Conservation (phyloP, 2,113 vertebrate genomes). For the Dromaius novaehollandiae region DNA sequence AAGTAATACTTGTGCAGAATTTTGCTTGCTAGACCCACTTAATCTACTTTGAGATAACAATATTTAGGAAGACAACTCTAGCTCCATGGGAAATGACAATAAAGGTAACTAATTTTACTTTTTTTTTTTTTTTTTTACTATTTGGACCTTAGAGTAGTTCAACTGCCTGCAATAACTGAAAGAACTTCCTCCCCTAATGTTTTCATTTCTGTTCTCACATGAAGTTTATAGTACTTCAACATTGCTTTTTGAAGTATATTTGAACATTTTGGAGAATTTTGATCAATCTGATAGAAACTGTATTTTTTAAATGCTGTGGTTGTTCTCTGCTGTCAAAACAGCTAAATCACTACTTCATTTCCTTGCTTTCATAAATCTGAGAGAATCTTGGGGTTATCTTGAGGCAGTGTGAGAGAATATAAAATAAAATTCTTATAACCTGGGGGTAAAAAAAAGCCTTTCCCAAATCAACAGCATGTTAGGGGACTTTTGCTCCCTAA, state of each 20-base stretch:
- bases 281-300: neutral
- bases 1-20: neutral
- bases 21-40: neutral
- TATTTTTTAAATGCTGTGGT: neutral
- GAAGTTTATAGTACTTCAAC: neutral
- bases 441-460: slow-evolving; percentile 67
- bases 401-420: slow-evolving; percentile 57
- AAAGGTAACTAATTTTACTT: neutral
- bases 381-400: slow-evolving; percentile 56
- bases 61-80: neutral
- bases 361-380: slow-evolving; percentile 40
- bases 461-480: slow-evolving; percentile 79
- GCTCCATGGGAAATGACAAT: neutral
- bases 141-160: neutral
- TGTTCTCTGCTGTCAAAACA: slow-evolving; percentile 32
- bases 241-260: neutral
- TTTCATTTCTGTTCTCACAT: neutral
- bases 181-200: neutral
- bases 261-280: neutral
- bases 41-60: neutral
- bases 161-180: neutral
- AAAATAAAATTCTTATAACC: slow-evolving; percentile 73
- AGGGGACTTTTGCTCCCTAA: slow-evolving; percentile 76
- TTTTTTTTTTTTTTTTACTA: neutral
- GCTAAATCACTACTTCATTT: slow-evolving; percentile 8